These are phyloP conservation scores for Tricholaema leucomelas DNA, from an alignment of 2,113 vertebrate genomes.

Conservation along the genomic window DNA sequence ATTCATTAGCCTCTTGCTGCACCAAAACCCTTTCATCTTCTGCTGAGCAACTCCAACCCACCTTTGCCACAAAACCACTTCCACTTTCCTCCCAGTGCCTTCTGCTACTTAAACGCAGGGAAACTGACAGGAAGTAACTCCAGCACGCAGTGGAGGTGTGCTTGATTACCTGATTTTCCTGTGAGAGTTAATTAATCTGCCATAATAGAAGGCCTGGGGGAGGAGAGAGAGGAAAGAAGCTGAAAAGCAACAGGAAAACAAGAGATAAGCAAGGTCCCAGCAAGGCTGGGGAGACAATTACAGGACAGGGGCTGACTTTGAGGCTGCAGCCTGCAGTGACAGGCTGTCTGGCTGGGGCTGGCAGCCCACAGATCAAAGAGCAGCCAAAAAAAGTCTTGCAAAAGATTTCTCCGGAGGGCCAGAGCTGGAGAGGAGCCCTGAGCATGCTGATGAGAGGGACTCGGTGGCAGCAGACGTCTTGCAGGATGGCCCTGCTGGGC, in stretches of 20 bases:
- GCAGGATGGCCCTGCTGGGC: not conserved
- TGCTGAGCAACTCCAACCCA: not conserved
- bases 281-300: not conserved
- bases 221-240: not conserved
- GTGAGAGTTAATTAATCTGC: not conserved
- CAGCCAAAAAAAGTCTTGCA: not conserved
- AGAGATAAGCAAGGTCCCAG: not conserved
- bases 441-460: not conserved
- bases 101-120: not conserved
- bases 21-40: not conserved
- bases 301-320: not conserved
- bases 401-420: not conserved
- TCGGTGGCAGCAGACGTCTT: not conserved
- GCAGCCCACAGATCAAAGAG: not conserved
- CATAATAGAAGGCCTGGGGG: not conserved
- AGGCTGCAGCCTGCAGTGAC: not conserved
- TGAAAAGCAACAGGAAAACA: not conserved
- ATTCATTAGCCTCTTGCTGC: not conserved
- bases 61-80: not conserved
- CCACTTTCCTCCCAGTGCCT: not conserved
- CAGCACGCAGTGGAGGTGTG: not conserved
- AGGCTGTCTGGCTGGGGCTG: not conserved
- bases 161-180: not conserved
- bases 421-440: not conserved
- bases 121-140: fast-evolving